These are phyloP conservation scores for Silvanus unidentatus DNA, from an alignment of 2,888 invertebrate genomes.

Conservation along the genomic window DNA sequence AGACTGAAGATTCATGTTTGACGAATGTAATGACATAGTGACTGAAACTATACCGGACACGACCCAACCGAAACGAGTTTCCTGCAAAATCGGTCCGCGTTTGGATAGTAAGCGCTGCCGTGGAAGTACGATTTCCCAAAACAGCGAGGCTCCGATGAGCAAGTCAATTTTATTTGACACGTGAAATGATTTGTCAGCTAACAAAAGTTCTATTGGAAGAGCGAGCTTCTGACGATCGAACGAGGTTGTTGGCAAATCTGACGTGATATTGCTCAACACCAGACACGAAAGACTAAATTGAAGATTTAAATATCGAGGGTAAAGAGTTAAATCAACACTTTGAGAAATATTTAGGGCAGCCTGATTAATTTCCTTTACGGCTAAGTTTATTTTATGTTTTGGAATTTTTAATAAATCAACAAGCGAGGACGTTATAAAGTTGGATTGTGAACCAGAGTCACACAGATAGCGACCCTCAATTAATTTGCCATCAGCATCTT, in stretches of 20 bases:
- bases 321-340: slow-evolving; percentile 4
- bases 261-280: slow-evolving; percentile 11
- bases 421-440: slow-evolving; percentile 10
- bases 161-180: not conserved
- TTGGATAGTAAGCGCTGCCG: not conserved
- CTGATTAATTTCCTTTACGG: slow-evolving; percentile 9
- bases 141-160: not conserved
- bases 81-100: not conserved
- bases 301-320: slow-evolving; percentile 4
- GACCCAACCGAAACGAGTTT: not conserved
- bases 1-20: no score
- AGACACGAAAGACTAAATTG: slow-evolving; percentile 8
- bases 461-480: slow-evolving; percentile 6
- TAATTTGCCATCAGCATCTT: not conserved
- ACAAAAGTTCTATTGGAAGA: not conserved
- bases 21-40: no score
- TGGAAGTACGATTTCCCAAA: not conserved
- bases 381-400: not conserved
- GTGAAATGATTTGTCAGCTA: not conserved
- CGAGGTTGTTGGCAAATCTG: not conserved
- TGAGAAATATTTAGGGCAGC: not conserved
- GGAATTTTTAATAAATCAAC: slow-evolving; percentile 5
- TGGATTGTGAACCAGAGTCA: slow-evolving; percentile 13
- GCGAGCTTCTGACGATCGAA: not conserved
- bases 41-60: no score